phyloP scores from a whole-genome alignment of 2,797 vertebrate species.

The Enteromius paludinosus region DNA sequence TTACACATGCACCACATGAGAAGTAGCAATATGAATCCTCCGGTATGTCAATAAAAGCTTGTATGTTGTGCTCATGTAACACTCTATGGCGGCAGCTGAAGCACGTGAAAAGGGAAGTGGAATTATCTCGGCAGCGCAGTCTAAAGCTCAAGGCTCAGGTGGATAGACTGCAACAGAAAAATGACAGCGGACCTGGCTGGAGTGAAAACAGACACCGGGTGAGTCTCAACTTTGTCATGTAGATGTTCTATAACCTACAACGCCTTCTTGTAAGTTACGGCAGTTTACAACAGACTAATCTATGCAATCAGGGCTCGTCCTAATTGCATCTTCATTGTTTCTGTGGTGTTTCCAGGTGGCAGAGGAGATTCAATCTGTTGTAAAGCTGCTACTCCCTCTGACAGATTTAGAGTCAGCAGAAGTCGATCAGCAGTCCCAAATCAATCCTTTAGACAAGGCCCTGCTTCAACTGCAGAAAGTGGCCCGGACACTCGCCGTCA shows the following conservation, averaged over 20 bases:
- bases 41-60: neutral
- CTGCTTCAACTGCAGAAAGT: conserved; percentile 73
- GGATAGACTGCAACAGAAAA: conserved; percentile 77
- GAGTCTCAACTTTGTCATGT: conserved; percentile 26
- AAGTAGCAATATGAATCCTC: neutral
- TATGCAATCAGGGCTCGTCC: neutral
- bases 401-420: conserved; percentile 53
- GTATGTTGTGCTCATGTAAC: neutral
- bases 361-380: conserved; percentile 74
- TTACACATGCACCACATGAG: neutral
- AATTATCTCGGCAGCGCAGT: conserved; percentile 76
- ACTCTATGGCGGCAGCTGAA: conserved; percentile 70
- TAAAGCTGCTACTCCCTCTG: conserved; percentile 74
- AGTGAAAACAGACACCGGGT: conserved; percentile 74
- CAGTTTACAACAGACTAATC: neutral
- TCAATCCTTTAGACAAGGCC: conserved; percentile 65
- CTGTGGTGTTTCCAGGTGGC: conserved; percentile 68
- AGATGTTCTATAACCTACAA: neutral
- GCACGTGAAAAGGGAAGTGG: conserved; percentile 79
- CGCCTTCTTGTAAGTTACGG: neutral
- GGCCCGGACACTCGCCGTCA: conserved; percentile 72
- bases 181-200: conserved; percentile 71
- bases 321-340: neutral
- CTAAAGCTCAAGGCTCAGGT: conserved; percentile 80
- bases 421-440: neutral